Evolutionary conservation across 2,113 vertebrate genomes (phyloP), one percentile per base, ranked within the genome.

Genomic region (Pseudois nayaur): DNA sequence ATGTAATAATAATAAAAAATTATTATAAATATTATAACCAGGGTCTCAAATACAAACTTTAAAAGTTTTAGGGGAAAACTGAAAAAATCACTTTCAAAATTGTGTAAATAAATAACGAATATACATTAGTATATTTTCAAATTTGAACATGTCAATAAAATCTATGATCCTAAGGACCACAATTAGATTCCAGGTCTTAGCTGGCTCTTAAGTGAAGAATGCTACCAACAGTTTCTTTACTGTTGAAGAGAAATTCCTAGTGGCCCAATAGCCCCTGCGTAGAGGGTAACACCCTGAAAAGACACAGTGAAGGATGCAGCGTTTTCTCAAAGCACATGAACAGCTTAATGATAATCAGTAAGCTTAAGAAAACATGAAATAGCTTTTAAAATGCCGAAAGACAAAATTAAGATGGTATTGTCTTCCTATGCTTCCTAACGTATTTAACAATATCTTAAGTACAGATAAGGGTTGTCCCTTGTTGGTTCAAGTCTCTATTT

Each of bases 281-380:
- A 88, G 27, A 57, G 52, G 27, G 9, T 95, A 45, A 78, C 8
- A 84, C 31, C n/a, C 43, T 92, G 79, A 43, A 90, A 96, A 82
- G 11, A 76, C 5, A 31, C 11, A 92, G 81, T 89, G 12, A 67
- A 96, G n/a, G 15, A 81, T n/a, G 52, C 6, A 82, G 27, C 48
- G 81, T 29, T 87, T 93, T 95, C 57, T 94, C 36, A 62, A 91
- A 92, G 91, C 21, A 19, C 40, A 85, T 74, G 91, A 96, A 67
- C 27, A 33, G 48, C 13, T 25, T 67, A 84, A 50, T 52, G 40
- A 88, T 59, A 59, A 89, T 52, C 71, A 95, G 52, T 64, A 79
- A 54, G 54, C 29, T 82, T 74, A 45, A 84, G 50, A 96, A 55
- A 92, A 92, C 27, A 81, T 86, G 33, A 94, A 91, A 67, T 21